Evolutionary conservation across 2,888 invertebrate genomes (phyloP).

Genomic region (Nephrotoma guestfalica): DNA sequence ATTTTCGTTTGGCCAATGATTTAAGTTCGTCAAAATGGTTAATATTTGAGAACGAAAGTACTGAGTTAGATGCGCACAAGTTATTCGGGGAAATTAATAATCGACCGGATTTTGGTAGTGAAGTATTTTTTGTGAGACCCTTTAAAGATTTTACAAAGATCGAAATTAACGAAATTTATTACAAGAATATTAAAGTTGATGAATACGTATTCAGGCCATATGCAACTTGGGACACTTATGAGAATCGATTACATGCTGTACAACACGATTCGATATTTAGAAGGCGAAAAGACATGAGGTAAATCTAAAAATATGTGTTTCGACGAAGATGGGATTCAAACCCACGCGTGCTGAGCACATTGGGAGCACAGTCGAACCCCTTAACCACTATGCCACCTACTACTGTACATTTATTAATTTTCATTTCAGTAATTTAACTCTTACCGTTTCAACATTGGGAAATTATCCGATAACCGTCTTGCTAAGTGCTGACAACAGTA

Average conservation of each 20-base stretch:
- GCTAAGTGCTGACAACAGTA: neutral
- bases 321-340: conserved; percentile 76
- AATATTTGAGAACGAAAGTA: neutral
- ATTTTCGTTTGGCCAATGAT: neutral
- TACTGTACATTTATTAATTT: conserved; percentile 23
- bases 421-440: neutral
- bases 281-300: neutral
- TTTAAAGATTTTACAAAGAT: neutral
- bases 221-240: neutral
- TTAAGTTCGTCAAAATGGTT: neutral
- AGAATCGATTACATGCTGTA: neutral
- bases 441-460: neutral
- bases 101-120: neutral
- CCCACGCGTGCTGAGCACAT: conserved; percentile 73
- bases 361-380: conserved; percentile 75
- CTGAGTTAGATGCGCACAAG: neutral
- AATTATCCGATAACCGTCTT: neutral
- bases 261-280: neutral
- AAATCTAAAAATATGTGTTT: neutral
- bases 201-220: neutral
- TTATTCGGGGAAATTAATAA: neutral
- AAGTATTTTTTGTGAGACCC: neutral
- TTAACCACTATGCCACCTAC: conserved; percentile 76
- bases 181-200: neutral
- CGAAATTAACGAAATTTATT: neutral